Conservation (phyloP, 30 jellyfish, hydroid and myxozoan genomes). For the Haliclystus octoradiatus region DNA sequence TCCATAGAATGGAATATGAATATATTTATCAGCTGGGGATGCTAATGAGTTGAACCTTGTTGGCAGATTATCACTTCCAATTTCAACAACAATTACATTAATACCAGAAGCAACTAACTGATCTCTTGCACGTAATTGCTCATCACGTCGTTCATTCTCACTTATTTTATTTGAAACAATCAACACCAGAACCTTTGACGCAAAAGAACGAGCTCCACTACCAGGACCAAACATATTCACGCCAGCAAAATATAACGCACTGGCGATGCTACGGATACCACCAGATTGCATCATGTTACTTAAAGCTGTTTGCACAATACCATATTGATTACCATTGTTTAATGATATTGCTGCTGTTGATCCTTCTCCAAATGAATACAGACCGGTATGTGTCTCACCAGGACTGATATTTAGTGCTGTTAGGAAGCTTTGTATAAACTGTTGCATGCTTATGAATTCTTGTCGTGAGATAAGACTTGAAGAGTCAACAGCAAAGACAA, state of each 20-base stretch:
- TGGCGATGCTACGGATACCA: not conserved
- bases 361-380: conserved; percentile 12
- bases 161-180: not conserved
- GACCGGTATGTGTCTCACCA: conserved; percentile 46
- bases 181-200: not conserved
- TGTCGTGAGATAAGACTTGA: conserved; percentile 7
- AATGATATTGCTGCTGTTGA: conserved; percentile 5
- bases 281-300: not conserved
- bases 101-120: not conserved
- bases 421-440: conserved; percentile 8
- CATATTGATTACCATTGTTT: not conserved
- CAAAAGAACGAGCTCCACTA: not conserved
- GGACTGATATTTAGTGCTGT: conserved; percentile 26
- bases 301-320: not conserved
- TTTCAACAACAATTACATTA: not conserved
- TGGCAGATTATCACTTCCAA: not conserved
- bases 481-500: conserved; percentile 59
- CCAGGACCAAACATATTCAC: not conserved
- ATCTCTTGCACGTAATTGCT: not conserved
- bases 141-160: not conserved
- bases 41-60: not conserved
- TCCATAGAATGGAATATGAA: not conserved
- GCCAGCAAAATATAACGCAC: not conserved
- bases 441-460: conserved; percentile 22
- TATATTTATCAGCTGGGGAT: not conserved